Conservation (phyloP, 2,113 vertebrate genomes). For the Phyllostomus discolor region DNA sequence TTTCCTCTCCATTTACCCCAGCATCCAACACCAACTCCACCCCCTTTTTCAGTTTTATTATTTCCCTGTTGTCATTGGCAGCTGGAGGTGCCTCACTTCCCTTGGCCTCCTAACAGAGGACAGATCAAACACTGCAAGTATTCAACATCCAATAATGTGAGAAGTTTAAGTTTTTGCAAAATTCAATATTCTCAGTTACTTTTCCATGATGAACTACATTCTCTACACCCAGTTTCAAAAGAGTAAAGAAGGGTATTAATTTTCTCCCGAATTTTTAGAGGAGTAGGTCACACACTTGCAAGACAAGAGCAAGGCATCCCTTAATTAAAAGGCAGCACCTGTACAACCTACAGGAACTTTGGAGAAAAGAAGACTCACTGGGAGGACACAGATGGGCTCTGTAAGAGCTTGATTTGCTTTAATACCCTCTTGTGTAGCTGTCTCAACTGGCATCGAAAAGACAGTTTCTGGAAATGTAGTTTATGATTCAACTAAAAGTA, state of each 20-base stretch:
- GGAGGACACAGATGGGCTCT: not conserved
- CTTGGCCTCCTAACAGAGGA: not conserved
- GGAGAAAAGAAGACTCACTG: not conserved
- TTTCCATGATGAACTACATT: not conserved
- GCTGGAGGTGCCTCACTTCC: not conserved
- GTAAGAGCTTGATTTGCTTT: not conserved
- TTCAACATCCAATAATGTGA: not conserved
- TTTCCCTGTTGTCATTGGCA: not conserved
- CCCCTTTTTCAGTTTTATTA: not conserved
- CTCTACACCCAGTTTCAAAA: not conserved
- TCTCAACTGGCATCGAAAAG: slow-evolving; percentile 1
- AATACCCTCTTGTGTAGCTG: not conserved
- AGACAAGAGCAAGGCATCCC: not conserved
- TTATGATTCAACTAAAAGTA: slow-evolving; percentile 50
- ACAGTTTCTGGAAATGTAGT: slow-evolving; percentile 41
- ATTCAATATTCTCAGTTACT: not conserved
- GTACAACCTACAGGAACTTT: not conserved
- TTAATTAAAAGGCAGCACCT: not conserved
- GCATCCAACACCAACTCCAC: not conserved
- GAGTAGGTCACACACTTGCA: not conserved
- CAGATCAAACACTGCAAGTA: not conserved
- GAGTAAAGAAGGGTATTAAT: not conserved
- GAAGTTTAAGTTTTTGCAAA: not conserved
- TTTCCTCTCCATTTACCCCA: not conserved
- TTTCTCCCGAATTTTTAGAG: not conserved